Evolutionary conservation across 2,797 vertebrate genomes (phyloP).

Genomic region (Loris lydekkerianus): DNA sequence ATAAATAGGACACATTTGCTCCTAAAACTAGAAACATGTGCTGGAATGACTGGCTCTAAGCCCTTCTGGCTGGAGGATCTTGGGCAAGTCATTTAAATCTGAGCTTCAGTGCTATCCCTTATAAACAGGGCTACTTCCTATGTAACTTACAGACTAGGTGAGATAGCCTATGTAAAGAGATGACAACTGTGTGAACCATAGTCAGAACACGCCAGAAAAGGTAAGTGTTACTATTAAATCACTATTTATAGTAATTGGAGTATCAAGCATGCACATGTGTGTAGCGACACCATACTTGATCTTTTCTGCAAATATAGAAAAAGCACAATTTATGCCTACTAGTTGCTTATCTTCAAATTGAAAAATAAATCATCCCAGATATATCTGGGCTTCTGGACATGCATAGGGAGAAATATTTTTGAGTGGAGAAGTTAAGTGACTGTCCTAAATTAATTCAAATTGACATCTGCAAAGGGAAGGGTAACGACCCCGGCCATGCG

Average conservation of each 20-base stretch:
- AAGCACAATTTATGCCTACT: neutral
- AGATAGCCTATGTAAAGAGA: neutral
- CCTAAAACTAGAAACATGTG: neutral
- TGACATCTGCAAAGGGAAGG: neutral
- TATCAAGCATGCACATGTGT: neutral
- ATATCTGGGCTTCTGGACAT: neutral
- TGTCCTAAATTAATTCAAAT: neutral
- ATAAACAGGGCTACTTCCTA: neutral
- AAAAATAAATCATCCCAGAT: neutral
- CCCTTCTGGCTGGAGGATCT: neutral
- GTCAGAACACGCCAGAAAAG: neutral
- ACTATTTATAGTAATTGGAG: too few species aligned
- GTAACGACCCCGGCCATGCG: neutral
- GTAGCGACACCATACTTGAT: neutral
- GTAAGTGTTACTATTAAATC: neutral
- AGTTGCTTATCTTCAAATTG: neutral
- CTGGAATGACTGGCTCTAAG: neutral
- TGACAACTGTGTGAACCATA: neutral
- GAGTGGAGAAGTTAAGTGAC: neutral
- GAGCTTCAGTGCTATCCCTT: neutral
- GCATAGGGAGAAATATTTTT: neutral
- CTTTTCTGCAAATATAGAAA: neutral
- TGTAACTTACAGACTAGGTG: neutral
- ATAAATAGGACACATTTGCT: neutral
- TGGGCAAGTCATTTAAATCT: neutral